Conservation (phyloP, 2,888 invertebrate species). For the Tricholauxania praeusta region DNA sequence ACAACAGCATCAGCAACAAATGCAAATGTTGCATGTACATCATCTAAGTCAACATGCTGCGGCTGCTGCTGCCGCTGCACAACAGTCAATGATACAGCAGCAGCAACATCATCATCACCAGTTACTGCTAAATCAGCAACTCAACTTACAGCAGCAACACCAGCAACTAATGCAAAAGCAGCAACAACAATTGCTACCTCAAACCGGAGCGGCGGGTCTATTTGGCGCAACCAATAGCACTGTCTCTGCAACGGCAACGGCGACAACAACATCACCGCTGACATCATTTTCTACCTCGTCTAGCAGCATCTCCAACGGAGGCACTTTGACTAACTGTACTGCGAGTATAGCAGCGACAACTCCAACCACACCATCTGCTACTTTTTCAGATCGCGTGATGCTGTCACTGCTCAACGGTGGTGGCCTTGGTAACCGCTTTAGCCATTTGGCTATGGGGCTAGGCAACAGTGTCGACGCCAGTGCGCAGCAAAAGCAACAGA, state of each 20-base stretch:
- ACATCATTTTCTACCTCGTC: constrained; percentile 33
- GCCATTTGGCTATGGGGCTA: constrained; percentile 61
- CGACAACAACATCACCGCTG: constrained; percentile 21
- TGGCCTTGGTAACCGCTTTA: constrained; percentile 59
- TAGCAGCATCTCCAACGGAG: constrained; percentile 50
- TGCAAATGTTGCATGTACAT: constrained; percentile 42
- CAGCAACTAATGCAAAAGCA: constrained; percentile 21
- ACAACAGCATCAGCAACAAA: constrained; percentile 46
- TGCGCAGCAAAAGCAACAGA: constrained; percentile 27
- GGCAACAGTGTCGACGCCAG: constrained; percentile 41
- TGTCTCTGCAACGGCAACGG: constrained; percentile 37
- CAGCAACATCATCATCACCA: constrained; percentile 38
- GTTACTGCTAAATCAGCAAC: constrained; percentile 25
- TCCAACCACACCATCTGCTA: constrained; percentile 54
- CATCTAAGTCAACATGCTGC: constrained; percentile 45
- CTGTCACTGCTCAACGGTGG: constrained; percentile 51
- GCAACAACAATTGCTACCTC: constrained; percentile 21
- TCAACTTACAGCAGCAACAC: constrained; percentile 20
- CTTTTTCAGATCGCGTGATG: constrained; percentile 53
- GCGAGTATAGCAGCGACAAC: constrained; percentile 56
- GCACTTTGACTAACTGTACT: constrained; percentile 44
- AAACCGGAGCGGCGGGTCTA: constrained; percentile 18
- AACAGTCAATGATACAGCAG: constrained; percentile 39
- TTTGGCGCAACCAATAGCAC: constrained; percentile 35
- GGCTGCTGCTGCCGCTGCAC: constrained; percentile 43